phyloP scores from a whole-genome alignment of 1,140 invertebrate genomes.

The Ridgeia piscesae region DNA sequence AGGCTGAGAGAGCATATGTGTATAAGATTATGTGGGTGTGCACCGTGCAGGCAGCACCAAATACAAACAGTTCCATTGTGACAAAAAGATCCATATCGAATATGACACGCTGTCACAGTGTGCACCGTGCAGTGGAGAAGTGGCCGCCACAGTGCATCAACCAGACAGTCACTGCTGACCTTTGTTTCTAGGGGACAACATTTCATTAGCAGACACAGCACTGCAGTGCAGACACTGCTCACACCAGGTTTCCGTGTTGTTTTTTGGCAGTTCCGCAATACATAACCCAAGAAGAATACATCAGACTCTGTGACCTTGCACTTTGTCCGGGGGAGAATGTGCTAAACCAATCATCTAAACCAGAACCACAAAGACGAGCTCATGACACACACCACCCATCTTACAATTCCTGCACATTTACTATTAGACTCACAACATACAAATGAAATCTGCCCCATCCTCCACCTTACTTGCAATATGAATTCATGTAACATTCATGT shows the following conservation, averaged over 20 bases:
- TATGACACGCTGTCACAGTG: not conserved
- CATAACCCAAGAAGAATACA: no score
- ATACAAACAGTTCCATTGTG: not conserved
- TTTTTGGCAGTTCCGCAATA: not conserved
- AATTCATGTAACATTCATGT: not conserved
- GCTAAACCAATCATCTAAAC: no score
- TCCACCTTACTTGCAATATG: not conserved
- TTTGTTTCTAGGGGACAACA: not conserved
- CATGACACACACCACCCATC: no score
- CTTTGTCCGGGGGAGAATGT: no score
- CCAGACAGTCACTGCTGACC: not conserved
- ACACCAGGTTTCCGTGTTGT: not conserved
- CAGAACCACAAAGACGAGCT: no score
- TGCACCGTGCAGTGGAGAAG: not conserved
- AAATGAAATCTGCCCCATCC: not conserved
- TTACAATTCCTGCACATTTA: not conserved
- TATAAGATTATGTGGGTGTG: not conserved
- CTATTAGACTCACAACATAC: not conserved
- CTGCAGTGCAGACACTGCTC: not conserved
- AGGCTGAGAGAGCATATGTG: no score
- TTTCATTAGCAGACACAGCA: not conserved
- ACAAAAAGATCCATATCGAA: not conserved
- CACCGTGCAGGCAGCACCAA: not conserved
- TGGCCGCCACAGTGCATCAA: not conserved
- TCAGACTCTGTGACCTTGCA: no score